A percentile compares a stretch with the other conserved stretches of the same genome.
Conservation (phyloP, 92 coral and sea anemone species). For the Porites divaricata region DNA sequence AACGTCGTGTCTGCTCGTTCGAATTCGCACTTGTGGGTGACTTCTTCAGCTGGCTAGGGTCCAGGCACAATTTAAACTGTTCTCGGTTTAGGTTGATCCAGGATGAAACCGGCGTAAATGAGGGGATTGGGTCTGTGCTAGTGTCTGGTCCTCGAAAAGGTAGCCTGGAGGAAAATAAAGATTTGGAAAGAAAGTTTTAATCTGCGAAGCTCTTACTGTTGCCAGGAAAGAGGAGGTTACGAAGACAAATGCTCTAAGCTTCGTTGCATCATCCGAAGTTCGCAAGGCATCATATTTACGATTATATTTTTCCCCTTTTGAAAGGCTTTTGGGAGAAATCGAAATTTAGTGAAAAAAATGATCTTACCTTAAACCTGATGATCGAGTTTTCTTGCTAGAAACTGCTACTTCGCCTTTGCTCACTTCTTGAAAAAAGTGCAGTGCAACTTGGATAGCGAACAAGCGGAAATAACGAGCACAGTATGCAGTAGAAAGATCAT, state of each 20-base stretch:
- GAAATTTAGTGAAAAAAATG: not conserved
- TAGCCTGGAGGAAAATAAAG: slow-evolving; percentile 34
- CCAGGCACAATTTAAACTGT: slow-evolving; percentile 67
- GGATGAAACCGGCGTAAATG: slow-evolving; percentile 79
- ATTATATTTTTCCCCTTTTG: too few relatives aligned
- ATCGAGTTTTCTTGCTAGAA: slow-evolving; percentile 58
- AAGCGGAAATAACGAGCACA: slow-evolving; percentile 81
- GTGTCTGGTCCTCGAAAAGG: slow-evolving; percentile 73
- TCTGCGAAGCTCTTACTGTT: too few relatives aligned
- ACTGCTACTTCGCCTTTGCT: slow-evolving; percentile 73
- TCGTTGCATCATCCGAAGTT: too few relatives aligned
- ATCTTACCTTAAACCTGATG: slow-evolving; percentile 52
- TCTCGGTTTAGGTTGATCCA: slow-evolving; percentile 84
- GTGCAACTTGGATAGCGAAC: slow-evolving; percentile 90
- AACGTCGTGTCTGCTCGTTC: slow-evolving; percentile 84
- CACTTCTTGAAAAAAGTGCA: slow-evolving; percentile 85
- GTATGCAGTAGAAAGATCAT: slow-evolving; percentile 61
- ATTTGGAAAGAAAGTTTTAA: not conserved
- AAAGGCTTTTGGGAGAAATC: too few relatives aligned
- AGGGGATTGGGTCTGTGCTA: slow-evolving; percentile 43
- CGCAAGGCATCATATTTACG: too few relatives aligned
- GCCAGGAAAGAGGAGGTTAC: too few relatives aligned
- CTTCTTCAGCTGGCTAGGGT: slow-evolving; percentile 70
- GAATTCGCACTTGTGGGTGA: slow-evolving; percentile 91
- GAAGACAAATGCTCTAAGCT: too few relatives aligned